Conservation (phyloP, 2,113 vertebrate species). For the Hiodon alosoides region DNA sequence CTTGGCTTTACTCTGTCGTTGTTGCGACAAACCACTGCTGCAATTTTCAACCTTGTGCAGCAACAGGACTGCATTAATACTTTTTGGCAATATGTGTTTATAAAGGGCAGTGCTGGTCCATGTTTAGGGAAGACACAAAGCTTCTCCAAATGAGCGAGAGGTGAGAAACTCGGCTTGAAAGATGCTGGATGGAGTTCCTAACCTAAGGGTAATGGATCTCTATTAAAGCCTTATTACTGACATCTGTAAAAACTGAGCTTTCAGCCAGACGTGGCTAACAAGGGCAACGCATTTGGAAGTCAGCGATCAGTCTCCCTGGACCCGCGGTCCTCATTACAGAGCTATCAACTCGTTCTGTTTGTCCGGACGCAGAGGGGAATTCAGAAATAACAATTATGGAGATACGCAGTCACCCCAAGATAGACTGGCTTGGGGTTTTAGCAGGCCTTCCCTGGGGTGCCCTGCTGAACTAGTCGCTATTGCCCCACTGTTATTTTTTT, state of each 20-base stretch:
- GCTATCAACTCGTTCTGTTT: constrained; percentile 56
- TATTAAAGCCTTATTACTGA: constrained; percentile 61
- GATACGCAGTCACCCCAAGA: constrained; percentile 31
- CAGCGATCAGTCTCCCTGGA: constrained; percentile 50
- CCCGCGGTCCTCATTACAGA: constrained; percentile 52
- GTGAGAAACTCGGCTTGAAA: constrained; percentile 9
- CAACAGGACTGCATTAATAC: constrained; percentile 50
- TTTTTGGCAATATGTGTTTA: constrained; percentile 30
- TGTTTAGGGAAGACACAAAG: neutral
- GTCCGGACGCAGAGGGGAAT: constrained; percentile 37
- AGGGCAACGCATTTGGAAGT: constrained; percentile 69
- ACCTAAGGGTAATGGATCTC: constrained; percentile 64
- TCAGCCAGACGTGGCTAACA: constrained; percentile 63
- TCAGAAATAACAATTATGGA: constrained; percentile 60
- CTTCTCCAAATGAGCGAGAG: neutral
- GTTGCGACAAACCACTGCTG: constrained; percentile 72
- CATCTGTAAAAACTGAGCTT: constrained; percentile 59
- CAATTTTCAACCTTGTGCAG: constrained; percentile 74
- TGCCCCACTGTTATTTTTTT: constrained; percentile 4
- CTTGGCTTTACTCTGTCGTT: constrained; percentile 40
- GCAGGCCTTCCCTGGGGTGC: constrained; percentile 41
- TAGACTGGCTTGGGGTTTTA: constrained; percentile 32
- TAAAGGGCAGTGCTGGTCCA: neutral
- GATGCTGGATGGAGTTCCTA: constrained; percentile 1
- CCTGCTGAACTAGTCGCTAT: constrained; percentile 32